Evolutionary conservation across 2,797 vertebrate genomes (phyloP).

Genomic region (Bucorvus abyssinicus): DNA sequence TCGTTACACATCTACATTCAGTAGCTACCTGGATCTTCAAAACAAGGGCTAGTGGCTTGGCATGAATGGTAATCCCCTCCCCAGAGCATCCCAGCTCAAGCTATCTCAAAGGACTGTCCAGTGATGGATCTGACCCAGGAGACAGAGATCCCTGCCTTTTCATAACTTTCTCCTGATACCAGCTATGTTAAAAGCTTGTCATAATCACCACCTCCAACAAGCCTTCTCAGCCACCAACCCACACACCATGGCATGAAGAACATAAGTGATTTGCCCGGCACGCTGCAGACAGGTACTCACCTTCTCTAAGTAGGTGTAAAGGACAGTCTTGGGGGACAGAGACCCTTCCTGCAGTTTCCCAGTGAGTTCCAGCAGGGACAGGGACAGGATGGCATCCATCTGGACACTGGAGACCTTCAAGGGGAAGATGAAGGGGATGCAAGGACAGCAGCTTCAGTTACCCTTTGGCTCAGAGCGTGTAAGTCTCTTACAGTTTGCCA

Average conservation of each 20-base stretch:
- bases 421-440: neutral
- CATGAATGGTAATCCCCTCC: neutral
- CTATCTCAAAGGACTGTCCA: neutral
- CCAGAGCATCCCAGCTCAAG: neutral
- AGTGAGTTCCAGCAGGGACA: constrained; percentile 78
- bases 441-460: neutral
- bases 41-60: neutral
- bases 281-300: constrained; percentile 17
- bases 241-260: neutral
- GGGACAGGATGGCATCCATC: constrained; percentile 64
- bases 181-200: neutral
- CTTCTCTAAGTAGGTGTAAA: constrained; percentile 85
- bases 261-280: neutral
- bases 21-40: neutral
- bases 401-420: constrained; percentile 74
- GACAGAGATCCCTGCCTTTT: neutral
- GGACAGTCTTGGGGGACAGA: constrained; percentile 77
- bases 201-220: neutral
- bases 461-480: neutral
- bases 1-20: neutral
- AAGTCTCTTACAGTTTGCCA: neutral
- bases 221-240: neutral
- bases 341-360: constrained; percentile 70
- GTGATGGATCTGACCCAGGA: neutral
- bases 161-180: neutral